Evolutionary conservation across 2,797 vertebrate species (phyloP).

Genomic region (Anguilla anguilla): DNA sequence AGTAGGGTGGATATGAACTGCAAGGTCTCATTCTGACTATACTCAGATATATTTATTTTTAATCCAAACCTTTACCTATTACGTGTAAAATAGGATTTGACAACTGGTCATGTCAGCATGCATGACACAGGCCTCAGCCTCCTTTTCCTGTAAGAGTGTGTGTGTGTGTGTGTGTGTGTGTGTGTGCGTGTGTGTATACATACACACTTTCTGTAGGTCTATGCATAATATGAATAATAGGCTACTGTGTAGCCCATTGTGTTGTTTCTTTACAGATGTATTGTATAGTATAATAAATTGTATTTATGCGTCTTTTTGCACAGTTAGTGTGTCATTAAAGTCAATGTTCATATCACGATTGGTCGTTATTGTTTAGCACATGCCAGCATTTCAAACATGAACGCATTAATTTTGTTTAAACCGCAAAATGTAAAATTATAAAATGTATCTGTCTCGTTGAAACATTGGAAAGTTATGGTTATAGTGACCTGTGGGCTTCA

Average conservation of each 20-base stretch:
- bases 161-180: not conserved
- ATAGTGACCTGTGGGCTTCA: not conserved
- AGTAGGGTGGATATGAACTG: conserved; percentile 2
- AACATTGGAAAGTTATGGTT: not conserved
- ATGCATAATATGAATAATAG: too few relatives aligned
- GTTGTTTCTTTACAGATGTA: not conserved
- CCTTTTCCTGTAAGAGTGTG: not conserved
- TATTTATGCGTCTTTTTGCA: not conserved
- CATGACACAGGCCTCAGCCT: not conserved
- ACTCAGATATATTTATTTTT: conserved; percentile 19
- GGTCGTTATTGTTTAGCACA: not conserved
- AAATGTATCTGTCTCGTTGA: not conserved
- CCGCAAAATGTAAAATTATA: not conserved
- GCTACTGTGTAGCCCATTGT: too few relatives aligned
- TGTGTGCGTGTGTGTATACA: not conserved
- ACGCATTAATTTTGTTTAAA: not conserved
- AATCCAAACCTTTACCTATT: not conserved
- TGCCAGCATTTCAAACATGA: not conserved
- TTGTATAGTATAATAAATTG: not conserved
- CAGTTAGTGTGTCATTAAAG: not conserved
- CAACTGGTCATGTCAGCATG: not conserved
- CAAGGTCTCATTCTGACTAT: not conserved
- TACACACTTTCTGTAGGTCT: too few relatives aligned
- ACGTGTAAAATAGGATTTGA: not conserved
- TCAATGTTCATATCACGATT: not conserved